A percentile compares a stretch with the other conserved stretches of the same genome.
These are phyloP conservation scores for Cydia fagiglandana DNA, from an alignment of 1,140 invertebrate species.

Conservation along the genomic window DNA sequence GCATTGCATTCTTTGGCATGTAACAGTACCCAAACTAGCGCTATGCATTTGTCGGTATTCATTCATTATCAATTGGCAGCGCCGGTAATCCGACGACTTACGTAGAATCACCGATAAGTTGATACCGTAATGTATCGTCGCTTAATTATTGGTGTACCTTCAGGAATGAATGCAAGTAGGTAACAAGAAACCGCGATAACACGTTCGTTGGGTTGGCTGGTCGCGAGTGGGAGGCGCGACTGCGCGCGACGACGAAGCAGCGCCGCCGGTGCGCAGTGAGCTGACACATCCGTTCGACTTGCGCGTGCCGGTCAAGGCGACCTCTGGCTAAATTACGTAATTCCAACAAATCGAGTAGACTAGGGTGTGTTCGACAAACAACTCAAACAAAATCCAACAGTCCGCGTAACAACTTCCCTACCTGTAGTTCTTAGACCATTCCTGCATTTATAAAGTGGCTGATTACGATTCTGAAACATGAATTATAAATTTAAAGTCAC, in stretches of 20 bases:
- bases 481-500: slow-evolving; percentile 77
- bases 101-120: slow-evolving; percentile 51
- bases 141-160: slow-evolving; percentile 50
- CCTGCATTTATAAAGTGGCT: slow-evolving; percentile 47
- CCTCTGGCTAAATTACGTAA: slow-evolving; percentile 77
- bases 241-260: slow-evolving; percentile 63
- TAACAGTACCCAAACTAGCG: slow-evolving; percentile 5
- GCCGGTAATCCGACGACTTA: slow-evolving; percentile 26
- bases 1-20: neutral
- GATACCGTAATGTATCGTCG: slow-evolving; percentile 60
- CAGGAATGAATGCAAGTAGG: slow-evolving; percentile 63
- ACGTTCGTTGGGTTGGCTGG: slow-evolving; percentile 50
- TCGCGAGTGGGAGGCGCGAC: slow-evolving; percentile 65
- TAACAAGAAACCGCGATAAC: slow-evolving; percentile 73
- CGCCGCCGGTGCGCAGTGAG: slow-evolving; percentile 68
- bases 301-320: slow-evolving; percentile 72
- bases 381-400: slow-evolving; percentile 53
- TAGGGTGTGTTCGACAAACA: slow-evolving; percentile 73
- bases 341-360: slow-evolving; percentile 64
- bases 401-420: slow-evolving; percentile 50
- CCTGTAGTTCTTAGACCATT: slow-evolving; percentile 55
- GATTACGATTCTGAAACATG: slow-evolving; percentile 56
- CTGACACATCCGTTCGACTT: slow-evolving; percentile 73
- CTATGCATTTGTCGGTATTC: slow-evolving; percentile 20
- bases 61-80: slow-evolving; percentile 25